Evolutionary conservation across 2,888 invertebrate genomes (phyloP).

Genomic region (Artemia sp.): DNA sequence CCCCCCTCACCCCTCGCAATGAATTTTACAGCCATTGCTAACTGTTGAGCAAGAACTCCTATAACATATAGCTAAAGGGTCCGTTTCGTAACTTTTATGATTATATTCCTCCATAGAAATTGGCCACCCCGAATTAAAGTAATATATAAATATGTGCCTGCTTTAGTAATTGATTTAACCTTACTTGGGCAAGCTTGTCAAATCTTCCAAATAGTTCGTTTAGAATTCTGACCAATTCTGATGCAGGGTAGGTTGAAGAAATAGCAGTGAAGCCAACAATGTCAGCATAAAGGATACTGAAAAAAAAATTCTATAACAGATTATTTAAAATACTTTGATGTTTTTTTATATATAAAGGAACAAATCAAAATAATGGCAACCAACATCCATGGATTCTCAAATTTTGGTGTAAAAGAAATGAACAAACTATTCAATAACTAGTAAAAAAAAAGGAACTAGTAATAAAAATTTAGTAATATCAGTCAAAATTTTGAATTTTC

Average conservation of each 20-base stretch:
- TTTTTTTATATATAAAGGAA: neutral
- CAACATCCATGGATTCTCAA: neutral
- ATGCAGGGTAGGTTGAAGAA: conserved; percentile 83
- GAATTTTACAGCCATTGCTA: too few species aligned
- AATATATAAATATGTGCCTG: too few species aligned
- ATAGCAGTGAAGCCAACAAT: conserved; percentile 95
- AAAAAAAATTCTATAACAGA: conserved; percentile 26
- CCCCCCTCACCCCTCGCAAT: too few species aligned
- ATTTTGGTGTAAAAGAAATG: neutral
- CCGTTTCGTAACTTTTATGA: too few species aligned
- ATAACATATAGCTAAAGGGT: too few species aligned
- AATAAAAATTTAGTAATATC: neutral
- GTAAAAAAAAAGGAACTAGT: neutral
- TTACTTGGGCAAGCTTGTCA: conserved; percentile 55
- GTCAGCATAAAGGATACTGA: conserved; percentile 87
- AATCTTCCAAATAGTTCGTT: conserved; percentile 90
- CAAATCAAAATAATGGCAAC: conserved; percentile 11
- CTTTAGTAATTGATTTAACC: conserved; percentile 20
- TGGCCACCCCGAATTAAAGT: too few species aligned
- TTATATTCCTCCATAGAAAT: too few species aligned
- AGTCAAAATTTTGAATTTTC: neutral
- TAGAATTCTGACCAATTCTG: conserved; percentile 83
- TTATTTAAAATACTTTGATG: neutral
- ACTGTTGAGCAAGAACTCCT: too few species aligned
- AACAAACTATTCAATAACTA: neutral